Evolutionary conservation across 64 coral and sea anemone genomes (phyloP), one percentile per base, ranked within the genome.

Genomic region (Acropora tenuis): DNA sequence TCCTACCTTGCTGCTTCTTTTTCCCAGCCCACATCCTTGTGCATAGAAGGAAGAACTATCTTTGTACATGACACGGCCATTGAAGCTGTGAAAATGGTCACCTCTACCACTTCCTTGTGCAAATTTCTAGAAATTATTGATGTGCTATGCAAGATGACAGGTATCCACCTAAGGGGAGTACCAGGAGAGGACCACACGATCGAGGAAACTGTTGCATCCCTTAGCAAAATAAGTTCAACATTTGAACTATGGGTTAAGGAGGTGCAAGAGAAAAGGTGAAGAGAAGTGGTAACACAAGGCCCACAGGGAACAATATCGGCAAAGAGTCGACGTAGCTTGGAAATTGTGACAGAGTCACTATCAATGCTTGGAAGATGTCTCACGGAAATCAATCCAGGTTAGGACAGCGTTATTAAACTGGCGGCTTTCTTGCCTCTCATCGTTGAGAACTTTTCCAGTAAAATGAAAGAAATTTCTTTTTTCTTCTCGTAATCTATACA

Each of bases 381-480:
- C 6, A 10, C 40, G 0, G 1, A 49, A 3, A 15, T 67, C 13
- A 77, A 65, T 9, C 49, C 78, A 76, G 68, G 5, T 2, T 83
- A 52, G 8, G 0, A 83, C 69, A 82, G 20, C 53, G 3, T 77
- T 16, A 17, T 84, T 13, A 80, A 84, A 41, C 41, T 85, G 72
- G 72, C 43, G 5, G 80, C 90, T n/a, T 73, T 46, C 3, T 43
- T 90, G 43, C 77, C 90, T 1, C 90, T 91, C 8, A 69, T 84
- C 8, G 72, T 84, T 0, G 90, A 91, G 9, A 91, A 91, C 44
- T 75, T 85, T 78, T 84, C 85, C 41, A 84, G 80, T 52, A 20
- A 53, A 85, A 91, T n/a, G n/a, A n/a, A n/a, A n/a, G n/a, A n/a
- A n/a, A n/a, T n/a, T n/a, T n/a, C n/a, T n/a, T n/a, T n/a, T n/a